These are phyloP conservation scores for Hydrozoanthus gracilis DNA, from an alignment of 92 coral and sea anemone genomes.

Conservation along the genomic window DNA sequence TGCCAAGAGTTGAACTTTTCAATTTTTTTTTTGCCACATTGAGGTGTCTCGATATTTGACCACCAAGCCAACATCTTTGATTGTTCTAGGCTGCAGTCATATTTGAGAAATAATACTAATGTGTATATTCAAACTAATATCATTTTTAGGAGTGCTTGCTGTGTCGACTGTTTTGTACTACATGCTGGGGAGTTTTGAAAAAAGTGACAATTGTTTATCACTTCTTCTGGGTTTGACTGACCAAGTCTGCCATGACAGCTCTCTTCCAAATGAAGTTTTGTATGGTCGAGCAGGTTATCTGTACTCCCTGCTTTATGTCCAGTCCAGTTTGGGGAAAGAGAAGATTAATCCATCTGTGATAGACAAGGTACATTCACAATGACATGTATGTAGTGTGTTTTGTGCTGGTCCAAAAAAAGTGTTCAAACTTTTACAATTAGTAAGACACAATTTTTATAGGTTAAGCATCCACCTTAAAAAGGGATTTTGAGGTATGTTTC, in stretches of 20 bases:
- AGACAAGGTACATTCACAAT: conserved; percentile 65
- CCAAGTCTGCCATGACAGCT: conserved; percentile 72
- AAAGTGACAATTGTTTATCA: conserved; percentile 64
- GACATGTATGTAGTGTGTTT: background rate
- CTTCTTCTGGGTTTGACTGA: conserved; percentile 77
- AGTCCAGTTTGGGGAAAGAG: conserved; percentile 74
- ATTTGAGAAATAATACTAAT: background rate
- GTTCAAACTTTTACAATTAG: too few species aligned
- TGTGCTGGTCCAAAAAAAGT: too few species aligned
- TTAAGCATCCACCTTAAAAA: too few species aligned
- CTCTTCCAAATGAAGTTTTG: conserved; percentile 90
- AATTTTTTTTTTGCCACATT: too few species aligned
- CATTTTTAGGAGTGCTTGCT: conserved; percentile 76
- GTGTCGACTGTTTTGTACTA: conserved; percentile 78
- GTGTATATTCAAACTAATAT: background rate
- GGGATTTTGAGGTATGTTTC: too few species aligned
- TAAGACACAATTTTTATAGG: too few species aligned
- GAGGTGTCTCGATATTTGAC: too few species aligned
- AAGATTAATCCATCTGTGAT: conserved; percentile 60
- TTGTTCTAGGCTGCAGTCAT: background rate
- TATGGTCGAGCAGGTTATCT: conserved; percentile 96
- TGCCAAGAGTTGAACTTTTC: too few species aligned
- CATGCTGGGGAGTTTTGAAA: conserved; percentile 68
- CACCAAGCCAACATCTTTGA: too few species aligned
- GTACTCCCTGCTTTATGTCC: conserved; percentile 81